Base-by-base conservation (phyloP, 2,113 vertebrate species). In the Pimephales promelas region DNA sequence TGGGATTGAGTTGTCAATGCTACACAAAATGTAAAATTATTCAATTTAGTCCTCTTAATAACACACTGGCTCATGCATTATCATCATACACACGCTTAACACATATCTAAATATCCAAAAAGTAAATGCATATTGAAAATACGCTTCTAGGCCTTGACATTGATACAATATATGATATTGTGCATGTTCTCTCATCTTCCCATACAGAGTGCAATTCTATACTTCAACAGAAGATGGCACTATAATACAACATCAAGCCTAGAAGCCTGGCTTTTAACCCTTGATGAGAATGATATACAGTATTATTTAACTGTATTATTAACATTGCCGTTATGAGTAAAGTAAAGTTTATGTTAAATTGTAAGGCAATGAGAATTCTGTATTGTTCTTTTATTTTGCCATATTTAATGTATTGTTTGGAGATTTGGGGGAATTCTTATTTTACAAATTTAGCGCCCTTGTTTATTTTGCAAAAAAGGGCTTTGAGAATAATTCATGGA, bases 151-250 rank as follows among this genome's bases (percentile, higher is more conserved):
- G 28, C 28, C 28, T 28, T 28, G 28, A 28, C 2, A 28, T 28
- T 28, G 28, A 28, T 28, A 28, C 28, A 28, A 28, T 28, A 28
- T 28, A 28, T 28, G 28, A 28, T 28, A 28, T 28, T 28, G 31
- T 18, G 5, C 16, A 52, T 2, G 1, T 52, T 52, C 3, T 20
- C 49, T 16, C 3, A 10, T 36, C 64, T 66, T 22, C 31, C 62
- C 16, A 7, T 66, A 52, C 6, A 10, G 10, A 10, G 6, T 52
- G 72, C 16, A 75, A 75, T 20, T 75, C 14, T 66, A 13, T 6
- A 47, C 43, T 49, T 34, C 8, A 22, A 80, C 78, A 66, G 45
- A 10, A 52, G 78, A 10, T 66, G 78, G 78, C 61, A 52, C 5
- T 66, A 16, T 52, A 28, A 52, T 34, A 52, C 78, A 31, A 34